Evolutionary conservation across 2,113 vertebrate genomes (phyloP), one percentile per base, ranked within the genome.

Genomic region (Cyphomyrus plagiostoma): DNA sequence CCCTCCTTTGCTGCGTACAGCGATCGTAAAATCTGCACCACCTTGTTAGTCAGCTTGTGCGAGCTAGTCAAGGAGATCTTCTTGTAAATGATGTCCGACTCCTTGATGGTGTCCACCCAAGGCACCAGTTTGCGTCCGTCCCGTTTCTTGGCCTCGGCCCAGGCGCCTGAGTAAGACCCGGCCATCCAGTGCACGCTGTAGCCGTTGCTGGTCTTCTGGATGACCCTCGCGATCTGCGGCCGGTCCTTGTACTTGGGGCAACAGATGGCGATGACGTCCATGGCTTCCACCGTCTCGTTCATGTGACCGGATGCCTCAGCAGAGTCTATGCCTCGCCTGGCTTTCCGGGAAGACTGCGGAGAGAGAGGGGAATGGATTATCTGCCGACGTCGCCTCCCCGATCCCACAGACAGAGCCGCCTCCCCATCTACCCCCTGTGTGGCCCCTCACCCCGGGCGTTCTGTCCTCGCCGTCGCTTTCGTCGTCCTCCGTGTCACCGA

Each of bases 31-130:
- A 93, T 98, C 93, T 99, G 98, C 45, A 97, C 98, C 96, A 99
- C 96, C 98, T 99, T 99, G 97, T 97, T 99, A 97, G 97, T 98
- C 97, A 99, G 98, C 97, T 99, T 99, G 97, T 99, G 98, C 95
- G 97, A 97, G 96, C 98, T 99, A 91, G 98, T 99, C 97, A 99
- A 97, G 97, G 97, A 95, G 95, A 99, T 99, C 97, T 99, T 99
- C 97, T 98, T 99, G 97, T 97, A 98, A 97, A 99, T 98, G 95
- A 99, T 98, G 97, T 99, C 98, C 95, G 98, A 98, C 96, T 99
- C 98, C 97, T 99, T 99, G 94, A 99, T 98, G 97, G 97, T 99
- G 97, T 99, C 98, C 97, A 99, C 98, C 98, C 98, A 99, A 98
- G 98, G 98, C 98, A 99, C 98, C 97, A 97, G 96, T 98, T 98